Evolutionary conservation across 1,140 invertebrate species (phyloP), one percentile per base, ranked within the genome.

Genomic region (Hypothenemus hampei): DNA sequence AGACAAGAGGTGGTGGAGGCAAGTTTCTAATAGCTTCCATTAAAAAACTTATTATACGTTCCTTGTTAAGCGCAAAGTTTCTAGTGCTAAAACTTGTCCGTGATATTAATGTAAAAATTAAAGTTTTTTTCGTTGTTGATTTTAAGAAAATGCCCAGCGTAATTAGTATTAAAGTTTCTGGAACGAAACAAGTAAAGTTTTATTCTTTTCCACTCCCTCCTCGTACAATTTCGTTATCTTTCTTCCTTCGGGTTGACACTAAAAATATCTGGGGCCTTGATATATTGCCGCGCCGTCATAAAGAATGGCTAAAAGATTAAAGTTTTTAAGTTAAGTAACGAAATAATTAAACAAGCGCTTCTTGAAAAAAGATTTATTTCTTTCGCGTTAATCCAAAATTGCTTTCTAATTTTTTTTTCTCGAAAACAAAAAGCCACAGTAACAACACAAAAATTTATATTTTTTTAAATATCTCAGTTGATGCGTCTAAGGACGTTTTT

Each of bases 121-220:
- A 39, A 50, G 47, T 50, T 50, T 39, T n/a, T 39, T 39, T 19
- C n/a, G 23, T 19, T 33, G 29, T 19, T 33, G 31, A 35, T 47
- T 35, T 35, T 47, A 35, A 35, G 4, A 47, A 33, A 35, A 31
- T 35, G 22, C 22, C 21, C 7, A 10, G 11, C 36, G 47, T 50
- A 50, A 50, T 50, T 50, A 50, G 47, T 50, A 50, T 50, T 24
- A 50, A 50, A 50, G 47, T 50, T 50, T n/a, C 31, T 20, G 19
- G 23, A 39, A 39, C 47, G 26, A 50, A 50, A 50, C 36, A 50
- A 50, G n/a, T 50, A 50, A 50, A 50, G 47, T 50, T 50, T 50
- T 39, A 50, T 50, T 50, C 29, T 33, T 50, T 16, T 37, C 16
- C 36, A 39, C 35, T 39, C 19, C 22, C 16, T 31, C 29, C 29